Evolutionary conservation across 2,888 invertebrate species (phyloP).

Genomic region (Rutpela maculata): DNA sequence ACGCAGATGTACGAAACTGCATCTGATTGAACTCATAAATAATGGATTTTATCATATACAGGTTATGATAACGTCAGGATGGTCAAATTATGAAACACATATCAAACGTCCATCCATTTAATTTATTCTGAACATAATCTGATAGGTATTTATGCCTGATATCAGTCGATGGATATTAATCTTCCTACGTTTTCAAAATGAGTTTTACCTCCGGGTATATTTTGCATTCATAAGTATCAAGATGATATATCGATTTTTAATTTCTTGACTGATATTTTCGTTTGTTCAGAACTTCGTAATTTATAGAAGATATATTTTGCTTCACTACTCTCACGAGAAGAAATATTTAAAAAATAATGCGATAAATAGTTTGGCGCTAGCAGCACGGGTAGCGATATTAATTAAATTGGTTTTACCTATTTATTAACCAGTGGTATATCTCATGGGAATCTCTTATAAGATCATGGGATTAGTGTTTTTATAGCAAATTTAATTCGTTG

Average conservation of each 20-base stretch:
- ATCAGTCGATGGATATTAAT: constrained; percentile 48
- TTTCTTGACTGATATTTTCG: constrained; percentile 8
- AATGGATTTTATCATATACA: constrained; percentile 26
- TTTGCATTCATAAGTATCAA: constrained; percentile 43
- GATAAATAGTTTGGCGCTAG: neutral
- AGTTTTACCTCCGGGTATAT: constrained; percentile 40
- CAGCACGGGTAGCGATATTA: neutral
- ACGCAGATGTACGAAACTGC: constrained; percentile 17
- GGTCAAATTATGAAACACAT: constrained; percentile 47
- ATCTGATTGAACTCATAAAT: constrained; percentile 36
- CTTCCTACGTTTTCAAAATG: constrained; percentile 45
- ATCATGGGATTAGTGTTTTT: neutral
- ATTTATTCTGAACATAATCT: constrained; percentile 45
- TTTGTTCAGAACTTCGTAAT: neutral
- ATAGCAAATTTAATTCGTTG: neutral
- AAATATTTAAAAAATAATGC: neutral
- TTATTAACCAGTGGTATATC: constrained; percentile 1
- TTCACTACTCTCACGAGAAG: neutral
- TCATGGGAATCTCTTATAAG: neutral
- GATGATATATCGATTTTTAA: constrained; percentile 30
- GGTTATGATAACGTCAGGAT: constrained; percentile 42
- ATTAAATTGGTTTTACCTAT: constrained; percentile 2
- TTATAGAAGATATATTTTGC: neutral
- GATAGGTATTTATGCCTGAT: constrained; percentile 52
- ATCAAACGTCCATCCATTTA: constrained; percentile 41